Evolutionary conservation across 1,140 invertebrate genomes (phyloP), one percentile per base, ranked within the genome.

Genomic region (Hylaeus anthracinus): DNA sequence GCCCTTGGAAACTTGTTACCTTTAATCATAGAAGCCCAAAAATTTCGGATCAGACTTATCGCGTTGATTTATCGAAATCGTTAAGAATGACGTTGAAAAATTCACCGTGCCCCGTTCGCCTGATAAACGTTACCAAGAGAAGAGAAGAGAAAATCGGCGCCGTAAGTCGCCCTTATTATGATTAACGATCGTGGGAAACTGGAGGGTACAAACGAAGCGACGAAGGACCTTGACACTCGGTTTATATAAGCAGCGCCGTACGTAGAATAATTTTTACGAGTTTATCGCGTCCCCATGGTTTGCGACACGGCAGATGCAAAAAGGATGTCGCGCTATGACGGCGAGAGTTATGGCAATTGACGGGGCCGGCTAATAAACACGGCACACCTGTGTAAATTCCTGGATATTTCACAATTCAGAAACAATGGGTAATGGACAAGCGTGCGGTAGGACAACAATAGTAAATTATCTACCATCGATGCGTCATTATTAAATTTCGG

Each of bases 311-410:
- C 61, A 45, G 71, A 61, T 80, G 83, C 41, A 72, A 61, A 77
- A 85, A 84, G n/a, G 72, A 61, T 81, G 84, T 81, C 83, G 63
- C 63, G 8, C 60, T 58, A 66, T 12, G 43, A 58, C 10, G 51
- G 78, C n/a, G 58, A 74, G 73, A 78, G 58, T 58, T 64, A 53
- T 80, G 83, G 78, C 75, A 71, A 76, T 77, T 48, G 84, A 74
- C 79, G 64, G 37, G 60, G 74, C 69, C 64, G 58, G 70, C 78
- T 81, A 75, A 81, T 71, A 80, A 74, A 76, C 60, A 75, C 72
- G 84, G 58, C 67, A 72, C 85, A 86, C 83, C 84, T 85, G 79
- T 86, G 71, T 58, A 79, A 72, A 83, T 86, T 82, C 75, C 39
- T 48, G 53, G 39, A 48, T 26, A 65, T 85, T 82, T 79, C 83